These are phyloP conservation scores for Cantharis flavilabris DNA, from an alignment of 2,888 invertebrate genomes.

Conservation along the genomic window DNA sequence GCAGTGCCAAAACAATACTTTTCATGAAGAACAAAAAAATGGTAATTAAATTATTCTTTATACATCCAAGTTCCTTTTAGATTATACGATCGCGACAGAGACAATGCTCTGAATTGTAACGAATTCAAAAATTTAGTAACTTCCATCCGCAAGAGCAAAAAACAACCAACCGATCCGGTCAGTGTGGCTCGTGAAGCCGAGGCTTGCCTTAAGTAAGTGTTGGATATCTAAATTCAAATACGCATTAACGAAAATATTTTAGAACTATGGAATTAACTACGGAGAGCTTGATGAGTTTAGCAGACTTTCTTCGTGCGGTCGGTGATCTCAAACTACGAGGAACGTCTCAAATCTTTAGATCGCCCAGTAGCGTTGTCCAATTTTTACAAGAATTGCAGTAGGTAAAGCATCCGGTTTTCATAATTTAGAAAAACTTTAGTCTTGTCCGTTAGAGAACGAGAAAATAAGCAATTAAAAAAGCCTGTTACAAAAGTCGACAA, in stretches of 20 bases:
- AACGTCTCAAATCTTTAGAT: constrained; percentile 68
- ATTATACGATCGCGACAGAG: constrained; percentile 63
- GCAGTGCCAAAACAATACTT: too few relatives aligned
- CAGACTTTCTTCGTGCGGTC: constrained; percentile 65
- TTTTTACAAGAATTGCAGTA: constrained; percentile 39
- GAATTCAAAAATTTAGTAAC: constrained; percentile 65
- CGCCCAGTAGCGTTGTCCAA: constrained; percentile 55
- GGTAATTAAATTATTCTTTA: too few relatives aligned
- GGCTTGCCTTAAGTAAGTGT: constrained; percentile 45
- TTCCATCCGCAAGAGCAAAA: constrained; percentile 60
- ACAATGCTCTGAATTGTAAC: constrained; percentile 59
- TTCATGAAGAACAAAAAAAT: too few relatives aligned
- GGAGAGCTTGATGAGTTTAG: constrained; percentile 49
- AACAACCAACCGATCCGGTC: constrained; percentile 59
- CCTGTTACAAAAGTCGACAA: neutral
- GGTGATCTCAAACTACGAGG: constrained; percentile 69
- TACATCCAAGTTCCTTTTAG: constrained; percentile 49
- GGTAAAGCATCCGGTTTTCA: neutral
- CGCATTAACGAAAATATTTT: neutral
- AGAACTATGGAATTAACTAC: constrained; percentile 39
- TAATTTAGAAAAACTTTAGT: neutral
- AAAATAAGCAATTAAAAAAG: neutral
- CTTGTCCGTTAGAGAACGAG: neutral
- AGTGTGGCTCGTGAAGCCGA: constrained; percentile 61
- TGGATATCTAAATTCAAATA: neutral